phyloP scores from a whole-genome alignment of 1,140 invertebrate species.

The Aphelenchoides fujianensis region DNA sequence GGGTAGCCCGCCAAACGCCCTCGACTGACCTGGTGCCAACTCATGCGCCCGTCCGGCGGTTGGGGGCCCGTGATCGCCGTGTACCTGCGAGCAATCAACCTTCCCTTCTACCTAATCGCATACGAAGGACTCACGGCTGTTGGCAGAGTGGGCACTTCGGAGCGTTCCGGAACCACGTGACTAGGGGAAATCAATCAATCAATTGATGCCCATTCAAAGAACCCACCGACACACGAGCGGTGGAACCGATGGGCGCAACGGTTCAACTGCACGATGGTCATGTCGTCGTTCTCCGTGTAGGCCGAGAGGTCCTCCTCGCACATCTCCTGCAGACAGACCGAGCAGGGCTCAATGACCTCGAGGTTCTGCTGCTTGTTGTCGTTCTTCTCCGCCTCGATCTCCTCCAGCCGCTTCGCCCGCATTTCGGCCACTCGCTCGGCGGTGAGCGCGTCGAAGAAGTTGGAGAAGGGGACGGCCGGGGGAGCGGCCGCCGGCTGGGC shows the following conservation, averaged over 20 bases:
- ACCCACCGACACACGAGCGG: constrained; percentile 6
- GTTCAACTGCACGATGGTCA: constrained; percentile 14
- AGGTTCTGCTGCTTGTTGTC: neutral
- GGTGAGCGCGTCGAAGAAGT: neutral
- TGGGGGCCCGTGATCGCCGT: neutral
- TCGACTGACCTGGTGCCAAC: neutral
- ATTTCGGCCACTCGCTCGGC: neutral
- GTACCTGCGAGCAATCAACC: constrained; percentile 15
- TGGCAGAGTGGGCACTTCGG: constrained; percentile 20
- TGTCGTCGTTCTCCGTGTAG: neutral
- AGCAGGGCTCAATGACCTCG: constrained; percentile 7
- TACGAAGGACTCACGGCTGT: neutral
- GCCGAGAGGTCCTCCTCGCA: neutral
- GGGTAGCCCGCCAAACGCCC: constrained; percentile 8
- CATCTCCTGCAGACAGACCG: constrained; percentile 18
- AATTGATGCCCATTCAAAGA: no score
- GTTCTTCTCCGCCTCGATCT: neutral
- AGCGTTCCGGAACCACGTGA: constrained; percentile 8
- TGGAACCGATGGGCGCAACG: constrained; percentile 17
- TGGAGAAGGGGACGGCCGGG: neutral
- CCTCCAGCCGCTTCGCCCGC: neutral
- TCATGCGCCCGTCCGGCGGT: constrained; percentile 18
- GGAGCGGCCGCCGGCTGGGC: neutral
- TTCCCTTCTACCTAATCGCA: no score
- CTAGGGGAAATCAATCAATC: no score